Percentiles rank a stretch among this genome's conserved stretches.
These are phyloP conservation scores for Drosophila lacertosa DNA, from an alignment of 1,140 invertebrate species.

Conservation along the genomic window DNA sequence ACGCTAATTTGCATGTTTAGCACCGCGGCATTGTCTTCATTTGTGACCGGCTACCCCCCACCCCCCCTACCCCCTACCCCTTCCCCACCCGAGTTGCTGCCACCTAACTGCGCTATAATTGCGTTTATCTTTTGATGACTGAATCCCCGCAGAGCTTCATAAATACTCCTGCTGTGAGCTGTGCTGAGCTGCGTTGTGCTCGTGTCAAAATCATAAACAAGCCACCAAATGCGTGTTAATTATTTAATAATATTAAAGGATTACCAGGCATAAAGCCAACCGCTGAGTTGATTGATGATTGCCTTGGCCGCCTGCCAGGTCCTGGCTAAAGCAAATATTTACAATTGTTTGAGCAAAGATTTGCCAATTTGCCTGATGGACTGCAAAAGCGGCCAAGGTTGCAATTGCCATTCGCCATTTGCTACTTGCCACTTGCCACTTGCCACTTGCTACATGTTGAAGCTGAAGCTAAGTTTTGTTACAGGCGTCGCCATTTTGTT, in stretches of 20 bases:
- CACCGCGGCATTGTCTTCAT: constrained; percentile 64
- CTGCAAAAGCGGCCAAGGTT: constrained; percentile 65
- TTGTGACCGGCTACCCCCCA: neutral
- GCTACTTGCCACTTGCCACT: constrained; percentile 14
- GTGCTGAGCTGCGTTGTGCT: constrained; percentile 20
- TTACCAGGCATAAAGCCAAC: constrained; percentile 58
- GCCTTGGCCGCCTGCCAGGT: neutral
- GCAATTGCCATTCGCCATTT: constrained; percentile 22
- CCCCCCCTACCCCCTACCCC: neutral
- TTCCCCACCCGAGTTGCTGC: neutral
- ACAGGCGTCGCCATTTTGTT: constrained; percentile 43
- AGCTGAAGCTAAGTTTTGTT: constrained; percentile 34
- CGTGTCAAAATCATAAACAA: constrained; percentile 60
- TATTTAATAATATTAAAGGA: constrained; percentile 79
- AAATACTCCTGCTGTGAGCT: constrained; percentile 26
- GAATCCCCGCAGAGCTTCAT: constrained; percentile 54
- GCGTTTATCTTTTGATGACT: constrained; percentile 77
- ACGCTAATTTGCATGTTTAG: constrained; percentile 76
- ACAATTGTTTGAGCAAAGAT: constrained; percentile 39
- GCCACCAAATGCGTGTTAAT: constrained; percentile 74
- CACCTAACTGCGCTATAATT: constrained; percentile 63
- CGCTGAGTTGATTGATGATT: constrained; percentile 37
- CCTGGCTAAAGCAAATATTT: constrained; percentile 6
- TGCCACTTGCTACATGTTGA: neutral
- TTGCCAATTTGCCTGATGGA: constrained; percentile 54